These are phyloP conservation scores for Pygathrix nemaeus DNA, from an alignment of 2,113 vertebrate species.

Conservation along the genomic window DNA sequence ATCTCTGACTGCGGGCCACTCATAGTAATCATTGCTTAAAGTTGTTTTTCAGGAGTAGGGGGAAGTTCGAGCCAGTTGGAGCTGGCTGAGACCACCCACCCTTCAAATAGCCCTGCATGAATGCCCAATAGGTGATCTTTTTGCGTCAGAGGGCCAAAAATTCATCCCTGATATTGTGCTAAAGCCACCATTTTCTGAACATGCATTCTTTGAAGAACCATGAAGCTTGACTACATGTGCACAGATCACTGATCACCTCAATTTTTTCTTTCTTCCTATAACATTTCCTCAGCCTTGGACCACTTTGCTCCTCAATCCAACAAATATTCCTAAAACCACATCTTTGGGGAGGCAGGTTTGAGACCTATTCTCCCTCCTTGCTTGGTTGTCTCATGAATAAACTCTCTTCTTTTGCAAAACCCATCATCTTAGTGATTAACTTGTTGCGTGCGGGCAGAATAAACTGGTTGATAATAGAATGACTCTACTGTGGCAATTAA, in stretches of 20 bases:
- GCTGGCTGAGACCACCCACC: too few species aligned
- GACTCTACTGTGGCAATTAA: background rate
- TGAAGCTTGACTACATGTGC: background rate
- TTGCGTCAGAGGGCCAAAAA: too few species aligned
- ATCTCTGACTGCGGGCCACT: too few species aligned
- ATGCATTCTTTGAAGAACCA: background rate
- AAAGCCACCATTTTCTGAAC: too few species aligned
- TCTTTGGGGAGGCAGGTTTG: background rate
- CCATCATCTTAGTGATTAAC: background rate
- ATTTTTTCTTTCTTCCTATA: background rate
- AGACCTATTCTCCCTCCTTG: background rate
- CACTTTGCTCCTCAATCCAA: background rate
- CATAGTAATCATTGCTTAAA: too few species aligned
- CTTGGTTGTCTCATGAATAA: background rate
- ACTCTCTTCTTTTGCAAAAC: background rate
- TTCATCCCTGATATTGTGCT: too few species aligned
- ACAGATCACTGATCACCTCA: background rate
- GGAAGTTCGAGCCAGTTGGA: too few species aligned
- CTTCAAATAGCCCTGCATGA: too few species aligned
- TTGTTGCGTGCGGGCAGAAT: background rate
- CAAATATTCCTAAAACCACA: background rate
- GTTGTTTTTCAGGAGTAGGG: too few species aligned
- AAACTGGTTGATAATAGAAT: background rate
- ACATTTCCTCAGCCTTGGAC: background rate
- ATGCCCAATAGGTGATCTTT: too few species aligned